phyloP scores from a whole-genome alignment of 2,888 invertebrate species.

The Spisula solida region DNA sequence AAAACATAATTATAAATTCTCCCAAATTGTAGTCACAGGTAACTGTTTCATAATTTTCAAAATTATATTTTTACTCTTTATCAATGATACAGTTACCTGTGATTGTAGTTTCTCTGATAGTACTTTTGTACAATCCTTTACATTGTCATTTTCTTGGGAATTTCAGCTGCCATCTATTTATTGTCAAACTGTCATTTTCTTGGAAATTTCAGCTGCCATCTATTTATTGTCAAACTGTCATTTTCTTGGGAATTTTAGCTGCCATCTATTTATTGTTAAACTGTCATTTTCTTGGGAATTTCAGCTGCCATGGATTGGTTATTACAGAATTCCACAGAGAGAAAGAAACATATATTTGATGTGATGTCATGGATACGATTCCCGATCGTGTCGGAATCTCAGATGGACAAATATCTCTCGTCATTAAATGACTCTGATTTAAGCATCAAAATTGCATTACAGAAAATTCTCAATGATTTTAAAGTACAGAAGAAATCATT shows the following conservation, averaged over 20 bases:
- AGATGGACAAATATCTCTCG: constrained; percentile 91
- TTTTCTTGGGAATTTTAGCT: constrained; percentile 89
- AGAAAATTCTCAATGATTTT: constrained; percentile 86
- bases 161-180: no score
- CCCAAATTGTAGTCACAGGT: no score
- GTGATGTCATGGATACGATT: constrained; percentile 94
- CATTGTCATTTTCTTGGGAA: no score
- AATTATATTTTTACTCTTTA: no score
- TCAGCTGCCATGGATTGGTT: constrained; percentile 95
- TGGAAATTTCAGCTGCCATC: no score
- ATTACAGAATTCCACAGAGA: constrained; percentile 92
- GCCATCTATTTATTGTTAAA: constrained; percentile 89
- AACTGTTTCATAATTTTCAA: no score
- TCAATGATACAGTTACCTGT: no score
- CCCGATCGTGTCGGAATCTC: constrained; percentile 91
- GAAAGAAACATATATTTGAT: constrained; percentile 95
- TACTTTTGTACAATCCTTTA: no score
- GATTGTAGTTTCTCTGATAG: no score
- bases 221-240: no score
- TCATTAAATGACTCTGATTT: constrained; percentile 93
- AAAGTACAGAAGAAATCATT: constrained; percentile 69
- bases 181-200: no score
- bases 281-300: constrained; percentile 87
- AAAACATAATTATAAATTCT: no score
- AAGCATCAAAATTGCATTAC: constrained; percentile 92